Conservation (phyloP, 1,140 invertebrate species). For the Galleria mellonella region DNA sequence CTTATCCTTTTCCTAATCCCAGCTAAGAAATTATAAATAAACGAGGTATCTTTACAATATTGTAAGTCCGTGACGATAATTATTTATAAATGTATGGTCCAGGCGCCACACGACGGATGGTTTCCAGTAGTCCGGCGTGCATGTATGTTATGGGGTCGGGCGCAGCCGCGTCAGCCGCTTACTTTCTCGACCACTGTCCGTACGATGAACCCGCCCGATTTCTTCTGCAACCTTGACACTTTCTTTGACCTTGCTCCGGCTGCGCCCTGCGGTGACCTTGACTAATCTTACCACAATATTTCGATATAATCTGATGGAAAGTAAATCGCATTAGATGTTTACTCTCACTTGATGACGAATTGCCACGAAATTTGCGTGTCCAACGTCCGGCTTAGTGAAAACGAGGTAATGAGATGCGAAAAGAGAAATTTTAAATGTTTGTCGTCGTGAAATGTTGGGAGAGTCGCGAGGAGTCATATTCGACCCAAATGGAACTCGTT, state of each 20-base stretch:
- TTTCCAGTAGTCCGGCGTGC: constrained; percentile 35
- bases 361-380: constrained; percentile 50
- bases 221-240: constrained; percentile 71
- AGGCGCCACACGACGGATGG: constrained; percentile 22
- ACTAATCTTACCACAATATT: constrained; percentile 20
- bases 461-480: constrained; percentile 53
- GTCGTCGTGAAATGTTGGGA: constrained; percentile 64
- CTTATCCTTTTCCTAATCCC: constrained; percentile 25
- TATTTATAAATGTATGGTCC: constrained; percentile 29
- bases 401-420: constrained; percentile 68
- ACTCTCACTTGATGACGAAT: constrained; percentile 65
- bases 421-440: constrained; percentile 73
- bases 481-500: constrained; percentile 64
- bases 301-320: constrained; percentile 39
- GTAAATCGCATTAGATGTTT: constrained; percentile 49
- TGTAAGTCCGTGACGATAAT: constrained; percentile 14
- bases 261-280: constrained; percentile 44
- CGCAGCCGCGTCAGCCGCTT: constrained; percentile 36
- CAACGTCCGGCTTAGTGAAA: constrained; percentile 58
- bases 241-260: constrained; percentile 58
- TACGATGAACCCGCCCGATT: constrained; percentile 60
- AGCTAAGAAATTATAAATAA: constrained; percentile 1
- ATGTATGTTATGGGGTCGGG: constrained; percentile 66
- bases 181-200: constrained; percentile 59
- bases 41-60: constrained; percentile 24